Base-by-base conservation (phyloP, 2,888 invertebrate genomes). In the Mayetiola destructor region DNA sequence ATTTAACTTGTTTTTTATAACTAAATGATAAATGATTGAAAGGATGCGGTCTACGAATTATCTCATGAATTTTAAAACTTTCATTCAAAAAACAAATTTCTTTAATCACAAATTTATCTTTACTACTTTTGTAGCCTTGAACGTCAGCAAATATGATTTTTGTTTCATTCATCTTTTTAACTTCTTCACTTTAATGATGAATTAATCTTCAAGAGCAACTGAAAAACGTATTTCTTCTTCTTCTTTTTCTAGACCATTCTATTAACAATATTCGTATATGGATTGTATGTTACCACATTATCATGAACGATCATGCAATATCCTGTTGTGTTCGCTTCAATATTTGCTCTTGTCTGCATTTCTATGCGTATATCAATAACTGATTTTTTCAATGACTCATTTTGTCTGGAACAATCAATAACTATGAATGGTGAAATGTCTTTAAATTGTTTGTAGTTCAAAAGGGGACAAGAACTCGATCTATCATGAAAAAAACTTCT, bases 371-470 rank as follows among this genome's bases (percentile, higher is more conserved):
- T 61, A 60, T 65, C 65, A 10, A 64, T 64, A 32, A 62, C 59
- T 8, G 63, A 64, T 29, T 58, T 57, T 61, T 64, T 64, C 8
- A 64, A 40, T 1, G 58, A 21, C 57, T 66, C 64, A 53, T 63
- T 63, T 59, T 65, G 64, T 56, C 63, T 58, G 9, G 62, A 63
- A 60, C 64, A 64, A 60, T 64, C 64, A 54, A 65, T 61, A 20
- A 64, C 63, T 37, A 63, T 60, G 21, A 65, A 58, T 9, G 65
- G 65, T n/a, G 63, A 63, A 8, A 59, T 37, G 27, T 59, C 58
- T 61, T 62, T 61, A 57, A 66, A 66, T 1, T 59, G 39, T 16
- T 30, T 36, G n/a, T 30, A 42, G 9, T 32, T 39, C 27, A 61
- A 23, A 10, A 60, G 18, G 40, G 55, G 40, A 56, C 12, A 12